A percentile compares a stretch with the other conserved stretches of the same genome.
phyloP scores from a whole-genome alignment of 2,797 vertebrate genomes.

The Thaleichthys pacificus region DNA sequence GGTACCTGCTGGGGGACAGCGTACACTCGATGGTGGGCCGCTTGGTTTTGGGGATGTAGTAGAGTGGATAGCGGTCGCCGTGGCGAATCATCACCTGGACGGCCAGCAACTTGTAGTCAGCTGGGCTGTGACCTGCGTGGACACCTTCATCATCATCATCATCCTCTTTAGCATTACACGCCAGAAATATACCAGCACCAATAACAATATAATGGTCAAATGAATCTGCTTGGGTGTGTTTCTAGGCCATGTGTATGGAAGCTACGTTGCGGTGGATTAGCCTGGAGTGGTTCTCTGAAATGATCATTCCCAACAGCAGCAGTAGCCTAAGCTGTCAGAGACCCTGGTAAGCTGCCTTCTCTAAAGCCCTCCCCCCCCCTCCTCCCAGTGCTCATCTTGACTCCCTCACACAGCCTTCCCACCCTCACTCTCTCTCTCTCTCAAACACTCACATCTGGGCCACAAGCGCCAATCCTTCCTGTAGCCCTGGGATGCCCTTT shows the following conservation, averaged over 20 bases:
- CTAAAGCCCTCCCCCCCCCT: too few relatives aligned
- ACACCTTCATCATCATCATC: slow-evolving; percentile 7
- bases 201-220: background rate
- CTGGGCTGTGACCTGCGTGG: slow-evolving; percentile 87
- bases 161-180: background rate
- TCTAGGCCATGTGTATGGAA: too few relatives aligned
- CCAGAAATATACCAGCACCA: background rate
- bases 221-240: too few relatives aligned
- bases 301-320: too few relatives aligned
- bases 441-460: background rate
- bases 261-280: too few relatives aligned
- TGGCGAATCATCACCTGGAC: slow-evolving; percentile 97
- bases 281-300: too few relatives aligned
- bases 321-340: too few relatives aligned
- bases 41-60: slow-evolving; percentile 93
- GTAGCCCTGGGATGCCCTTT: too few relatives aligned
- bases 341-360: too few relatives aligned
- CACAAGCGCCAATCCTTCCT: background rate
- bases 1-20: slow-evolving; percentile 82
- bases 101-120: slow-evolving; percentile 90
- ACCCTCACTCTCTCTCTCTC: background rate
- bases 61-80: slow-evolving; percentile 93
- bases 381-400: too few relatives aligned
- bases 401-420: background rate
- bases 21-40: slow-evolving; percentile 90